Conservation (phyloP, 2,797 vertebrate genomes). For the Protonibea diacanthus region DNA sequence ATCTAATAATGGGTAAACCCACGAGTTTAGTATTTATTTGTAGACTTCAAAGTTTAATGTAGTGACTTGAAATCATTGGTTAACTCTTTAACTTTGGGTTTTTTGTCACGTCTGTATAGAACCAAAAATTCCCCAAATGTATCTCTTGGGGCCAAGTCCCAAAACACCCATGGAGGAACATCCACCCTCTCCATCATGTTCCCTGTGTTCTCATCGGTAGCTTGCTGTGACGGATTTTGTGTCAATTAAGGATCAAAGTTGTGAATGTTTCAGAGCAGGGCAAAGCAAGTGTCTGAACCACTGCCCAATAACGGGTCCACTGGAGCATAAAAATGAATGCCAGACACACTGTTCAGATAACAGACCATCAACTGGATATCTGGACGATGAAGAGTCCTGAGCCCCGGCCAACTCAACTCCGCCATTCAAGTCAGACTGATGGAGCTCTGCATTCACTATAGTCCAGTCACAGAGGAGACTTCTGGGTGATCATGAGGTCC, state of each 20-base stretch:
- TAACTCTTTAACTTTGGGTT: conserved; percentile 10
- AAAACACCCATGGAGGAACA: not conserved
- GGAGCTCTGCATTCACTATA: conserved; percentile 36
- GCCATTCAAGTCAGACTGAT: conserved; percentile 44
- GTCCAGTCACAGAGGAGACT: conserved; percentile 37
- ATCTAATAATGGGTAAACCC: not conserved
- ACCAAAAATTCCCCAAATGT: conserved; percentile 8
- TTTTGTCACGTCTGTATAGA: not conserved
- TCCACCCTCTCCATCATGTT: not conserved
- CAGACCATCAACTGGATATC: conserved; percentile 70
- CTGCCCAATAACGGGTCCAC: conserved; percentile 58
- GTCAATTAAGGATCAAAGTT: conserved; percentile 70
- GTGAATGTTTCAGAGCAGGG: conserved; percentile 58
- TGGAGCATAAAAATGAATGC: conserved; percentile 63
- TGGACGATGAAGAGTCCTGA: conserved; percentile 60
- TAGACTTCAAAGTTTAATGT: not conserved
- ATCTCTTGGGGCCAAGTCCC: conserved; percentile 14
- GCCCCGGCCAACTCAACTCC: conserved; percentile 55
- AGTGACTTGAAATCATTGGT: conserved; percentile 7
- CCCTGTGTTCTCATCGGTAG: conserved; percentile 30
- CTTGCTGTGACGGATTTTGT: conserved; percentile 47
- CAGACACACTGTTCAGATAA: conserved; percentile 67
- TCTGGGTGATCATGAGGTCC: conserved; percentile 34
- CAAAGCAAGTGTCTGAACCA: conserved; percentile 55
- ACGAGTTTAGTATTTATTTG: not conserved